Conservation (phyloP, 2,888 invertebrate species). For the Tineola bisselliella region DNA sequence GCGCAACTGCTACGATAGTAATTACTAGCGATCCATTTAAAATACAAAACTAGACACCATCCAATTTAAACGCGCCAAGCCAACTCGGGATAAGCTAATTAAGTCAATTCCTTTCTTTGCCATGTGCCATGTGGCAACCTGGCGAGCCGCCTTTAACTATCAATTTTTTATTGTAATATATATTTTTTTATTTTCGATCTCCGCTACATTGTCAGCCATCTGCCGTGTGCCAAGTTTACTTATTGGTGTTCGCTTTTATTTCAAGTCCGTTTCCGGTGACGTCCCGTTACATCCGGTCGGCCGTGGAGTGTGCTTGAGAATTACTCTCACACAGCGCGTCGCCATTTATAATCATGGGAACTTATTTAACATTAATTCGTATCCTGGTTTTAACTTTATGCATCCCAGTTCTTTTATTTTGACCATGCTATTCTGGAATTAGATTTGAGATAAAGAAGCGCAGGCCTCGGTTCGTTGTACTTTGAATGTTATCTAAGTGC, state of each 20-base stretch:
- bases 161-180: slow-evolving; percentile 23
- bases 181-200: slow-evolving; percentile 30
- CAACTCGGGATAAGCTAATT: slow-evolving; percentile 26
- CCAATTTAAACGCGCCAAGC: slow-evolving; percentile 28
- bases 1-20: slow-evolving; percentile 26
- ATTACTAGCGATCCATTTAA: slow-evolving; percentile 28
- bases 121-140: slow-evolving; percentile 21
- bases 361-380: background rate
- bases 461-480: slow-evolving; percentile 54
- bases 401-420: too few species aligned
- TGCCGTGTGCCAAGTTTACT: slow-evolving; percentile 35
- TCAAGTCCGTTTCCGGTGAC: slow-evolving; percentile 42
- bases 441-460: background rate
- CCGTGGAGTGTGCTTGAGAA: slow-evolving; percentile 38
- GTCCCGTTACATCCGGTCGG: slow-evolving; percentile 52
- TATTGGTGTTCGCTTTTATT: slow-evolving; percentile 38
- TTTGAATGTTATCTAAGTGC: slow-evolving; percentile 36
- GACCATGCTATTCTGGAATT: background rate
- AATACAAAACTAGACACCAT: slow-evolving; percentile 24
- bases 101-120: slow-evolving; percentile 22
- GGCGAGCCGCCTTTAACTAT: slow-evolving; percentile 22
- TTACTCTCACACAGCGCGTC: background rate
- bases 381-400: too few species aligned
- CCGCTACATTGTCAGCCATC: slow-evolving; percentile 38
- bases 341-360: background rate